phyloP scores from a whole-genome alignment of 2,797 vertebrate species.

The Menidia menidia region DNA sequence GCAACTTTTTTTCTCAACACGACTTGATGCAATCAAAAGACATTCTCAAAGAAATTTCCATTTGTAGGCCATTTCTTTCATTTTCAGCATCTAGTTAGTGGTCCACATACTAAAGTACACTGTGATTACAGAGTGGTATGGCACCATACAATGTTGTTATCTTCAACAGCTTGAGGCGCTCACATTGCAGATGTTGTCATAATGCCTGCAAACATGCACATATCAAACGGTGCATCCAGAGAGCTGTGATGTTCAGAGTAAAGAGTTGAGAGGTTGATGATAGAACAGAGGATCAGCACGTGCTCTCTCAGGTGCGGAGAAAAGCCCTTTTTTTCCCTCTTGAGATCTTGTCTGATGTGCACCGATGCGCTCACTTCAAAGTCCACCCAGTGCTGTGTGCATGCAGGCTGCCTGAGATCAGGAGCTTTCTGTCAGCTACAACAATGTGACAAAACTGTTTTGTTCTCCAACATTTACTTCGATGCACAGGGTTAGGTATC shows the following conservation, averaged over 20 bases:
- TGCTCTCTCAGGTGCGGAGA: slow-evolving; percentile 9
- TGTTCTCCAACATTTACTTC: not conserved
- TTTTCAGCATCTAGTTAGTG: not conserved
- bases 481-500: not conserved
- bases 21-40: not conserved
- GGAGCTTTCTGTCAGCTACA: slow-evolving; percentile 24
- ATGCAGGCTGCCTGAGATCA: slow-evolving; percentile 18
- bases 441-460: not conserved
- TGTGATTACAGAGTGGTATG: not conserved
- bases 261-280: slow-evolving; percentile 39
- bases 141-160: not conserved
- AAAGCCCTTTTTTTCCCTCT: slow-evolving; percentile 17
- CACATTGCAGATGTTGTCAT: slow-evolving; percentile 14
- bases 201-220: slow-evolving; percentile 6
- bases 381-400: slow-evolving; percentile 26
- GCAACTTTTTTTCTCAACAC: not conserved
- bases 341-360: slow-evolving; percentile 66
- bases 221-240: slow-evolving; percentile 27
- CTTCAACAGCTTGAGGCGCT: slow-evolving; percentile 7
- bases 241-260: slow-evolving; percentile 43
- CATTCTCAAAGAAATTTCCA: not conserved
- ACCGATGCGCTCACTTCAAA: slow-evolving; percentile 58
- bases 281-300: slow-evolving; percentile 28
- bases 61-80: not conserved
- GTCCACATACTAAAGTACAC: not conserved